A percentile compares a stretch with the other conserved stretches of the same genome.
phyloP scores from a whole-genome alignment of 92 coral and sea anemone species.

The Hydrozoanthus gracilis region DNA sequence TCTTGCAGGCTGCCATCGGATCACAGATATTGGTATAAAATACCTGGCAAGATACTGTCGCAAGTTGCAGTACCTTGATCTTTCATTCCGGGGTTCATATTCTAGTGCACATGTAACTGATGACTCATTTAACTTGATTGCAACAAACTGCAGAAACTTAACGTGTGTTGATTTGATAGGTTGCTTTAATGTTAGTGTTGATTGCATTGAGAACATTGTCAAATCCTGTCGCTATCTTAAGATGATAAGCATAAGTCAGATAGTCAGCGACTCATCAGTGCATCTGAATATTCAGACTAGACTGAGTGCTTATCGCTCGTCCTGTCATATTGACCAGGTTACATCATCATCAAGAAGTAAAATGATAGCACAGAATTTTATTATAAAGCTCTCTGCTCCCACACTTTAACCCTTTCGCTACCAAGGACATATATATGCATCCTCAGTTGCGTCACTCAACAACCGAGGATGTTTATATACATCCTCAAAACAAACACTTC shows the following conservation, averaged over 20 bases:
- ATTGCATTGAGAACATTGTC: constrained; percentile 56
- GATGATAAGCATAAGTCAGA: constrained; percentile 70
- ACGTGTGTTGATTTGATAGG: constrained; percentile 80
- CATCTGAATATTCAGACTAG: constrained; percentile 34
- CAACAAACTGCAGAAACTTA: constrained; percentile 61
- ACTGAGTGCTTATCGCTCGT: constrained; percentile 54
- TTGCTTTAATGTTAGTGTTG: constrained; percentile 64
- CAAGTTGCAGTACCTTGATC: constrained; percentile 67
- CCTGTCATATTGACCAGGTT: constrained; percentile 59
- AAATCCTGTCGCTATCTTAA: constrained; percentile 64
- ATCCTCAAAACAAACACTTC: too few relatives aligned
- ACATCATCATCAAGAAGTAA: constrained; percentile 63
- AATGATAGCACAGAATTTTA: constrained; percentile 72
- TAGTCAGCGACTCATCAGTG: constrained; percentile 50
- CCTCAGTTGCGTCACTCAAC: neutral
- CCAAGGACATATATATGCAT: neutral
- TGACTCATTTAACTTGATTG: constrained; percentile 67
- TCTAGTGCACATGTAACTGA: constrained; percentile 72
- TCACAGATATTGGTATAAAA: constrained; percentile 75
- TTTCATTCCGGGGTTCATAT: constrained; percentile 82
- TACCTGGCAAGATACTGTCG: constrained; percentile 61
- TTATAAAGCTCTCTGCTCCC: constrained; percentile 71
- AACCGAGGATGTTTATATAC: too few relatives aligned
- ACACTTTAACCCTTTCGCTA: constrained; percentile 11
- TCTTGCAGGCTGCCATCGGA: constrained; percentile 83